These are phyloP conservation scores for Eledona agricola DNA, from an alignment of 2,888 invertebrate species.

Conservation along the genomic window DNA sequence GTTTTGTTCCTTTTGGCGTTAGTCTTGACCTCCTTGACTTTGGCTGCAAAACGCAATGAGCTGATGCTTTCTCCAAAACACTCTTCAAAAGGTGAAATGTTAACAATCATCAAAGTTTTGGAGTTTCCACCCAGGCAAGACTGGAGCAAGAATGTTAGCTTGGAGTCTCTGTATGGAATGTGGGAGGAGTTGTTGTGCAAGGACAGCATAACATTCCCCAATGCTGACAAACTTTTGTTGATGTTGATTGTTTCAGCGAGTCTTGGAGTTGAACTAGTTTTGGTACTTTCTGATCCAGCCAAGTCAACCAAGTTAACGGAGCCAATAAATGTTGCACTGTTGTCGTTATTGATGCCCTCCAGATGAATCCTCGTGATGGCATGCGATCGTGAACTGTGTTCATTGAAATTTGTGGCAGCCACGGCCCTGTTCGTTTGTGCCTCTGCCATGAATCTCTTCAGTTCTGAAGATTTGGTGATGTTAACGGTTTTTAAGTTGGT, in stretches of 20 bases:
- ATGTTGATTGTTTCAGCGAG: slow-evolving; percentile 87
- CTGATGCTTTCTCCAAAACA: slow-evolving; percentile 87
- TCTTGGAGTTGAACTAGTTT: slow-evolving; percentile 61
- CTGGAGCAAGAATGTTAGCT: slow-evolving; percentile 87
- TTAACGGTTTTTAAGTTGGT: slow-evolving; percentile 69
- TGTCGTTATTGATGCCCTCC: slow-evolving; percentile 70
- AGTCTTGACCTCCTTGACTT: slow-evolving; percentile 84
- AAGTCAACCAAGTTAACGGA: slow-evolving; percentile 85
- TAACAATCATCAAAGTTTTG: slow-evolving; percentile 93
- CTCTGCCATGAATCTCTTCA: slow-evolving; percentile 74
- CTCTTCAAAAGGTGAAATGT: slow-evolving; percentile 86
- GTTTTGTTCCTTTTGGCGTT: slow-evolving; percentile 71
- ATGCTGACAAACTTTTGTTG: slow-evolving; percentile 81
- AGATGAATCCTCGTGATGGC: slow-evolving; percentile 70
- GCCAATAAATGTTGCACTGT: slow-evolving; percentile 71
- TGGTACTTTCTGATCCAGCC: slow-evolving; percentile 86
- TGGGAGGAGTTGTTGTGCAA: slow-evolving; percentile 84
- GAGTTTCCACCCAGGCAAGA: slow-evolving; percentile 90
- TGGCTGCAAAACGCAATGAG: slow-evolving; percentile 87
- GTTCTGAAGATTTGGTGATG: slow-evolving; percentile 71
- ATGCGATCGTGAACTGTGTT: slow-evolving; percentile 65
- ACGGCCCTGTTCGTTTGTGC: slow-evolving; percentile 79
- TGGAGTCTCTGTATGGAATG: slow-evolving; percentile 89
- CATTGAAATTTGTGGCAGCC: slow-evolving; percentile 70
- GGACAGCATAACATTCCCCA: slow-evolving; percentile 84